A percentile compares a stretch with the other conserved stretches of the same genome.
These are phyloP conservation scores for Albula goreensis DNA, from an alignment of 2,113 vertebrate genomes.

Conservation along the genomic window DNA sequence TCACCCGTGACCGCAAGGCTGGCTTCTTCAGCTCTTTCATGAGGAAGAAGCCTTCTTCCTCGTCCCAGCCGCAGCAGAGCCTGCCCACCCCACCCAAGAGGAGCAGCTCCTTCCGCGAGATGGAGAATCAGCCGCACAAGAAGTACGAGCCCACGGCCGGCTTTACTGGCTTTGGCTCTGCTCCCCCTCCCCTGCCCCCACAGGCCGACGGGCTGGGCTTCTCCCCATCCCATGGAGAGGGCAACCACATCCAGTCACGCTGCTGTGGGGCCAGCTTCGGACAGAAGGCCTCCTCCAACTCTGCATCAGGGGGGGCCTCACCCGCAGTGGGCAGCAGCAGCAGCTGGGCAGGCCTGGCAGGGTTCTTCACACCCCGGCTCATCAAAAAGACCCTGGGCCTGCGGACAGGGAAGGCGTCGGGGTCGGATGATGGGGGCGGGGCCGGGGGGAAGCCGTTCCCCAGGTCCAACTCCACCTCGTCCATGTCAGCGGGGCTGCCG, in stretches of 20 bases:
- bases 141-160: constrained; percentile 89
- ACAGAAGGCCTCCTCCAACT: constrained; percentile 78
- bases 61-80: constrained; percentile 69
- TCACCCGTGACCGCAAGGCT: constrained; percentile 91
- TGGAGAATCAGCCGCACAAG: constrained; percentile 96
- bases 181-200: constrained; percentile 72
- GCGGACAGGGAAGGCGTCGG: constrained; percentile 83
- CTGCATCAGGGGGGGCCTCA: constrained; percentile 58
- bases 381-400: constrained; percentile 97
- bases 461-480: constrained; percentile 98
- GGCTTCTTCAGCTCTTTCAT: constrained; percentile 99
- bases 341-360: constrained; percentile 91
- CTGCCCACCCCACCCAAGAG: constrained; percentile 92
- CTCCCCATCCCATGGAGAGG: constrained; percentile 81
- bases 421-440: constrained; percentile 73
- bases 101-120: constrained; percentile 95
- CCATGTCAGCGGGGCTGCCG: constrained; percentile 93
- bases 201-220: constrained; percentile 84
- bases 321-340: constrained; percentile 75
- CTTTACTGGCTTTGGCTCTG: constrained; percentile 73
- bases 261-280: constrained; percentile 87
- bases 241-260: constrained; percentile 78
- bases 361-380: constrained; percentile 96
- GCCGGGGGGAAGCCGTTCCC: constrained; percentile 87
- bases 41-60: constrained; percentile 82